Conservation (phyloP, 2,797 vertebrate species). For the Eptatretus atami region DNA sequence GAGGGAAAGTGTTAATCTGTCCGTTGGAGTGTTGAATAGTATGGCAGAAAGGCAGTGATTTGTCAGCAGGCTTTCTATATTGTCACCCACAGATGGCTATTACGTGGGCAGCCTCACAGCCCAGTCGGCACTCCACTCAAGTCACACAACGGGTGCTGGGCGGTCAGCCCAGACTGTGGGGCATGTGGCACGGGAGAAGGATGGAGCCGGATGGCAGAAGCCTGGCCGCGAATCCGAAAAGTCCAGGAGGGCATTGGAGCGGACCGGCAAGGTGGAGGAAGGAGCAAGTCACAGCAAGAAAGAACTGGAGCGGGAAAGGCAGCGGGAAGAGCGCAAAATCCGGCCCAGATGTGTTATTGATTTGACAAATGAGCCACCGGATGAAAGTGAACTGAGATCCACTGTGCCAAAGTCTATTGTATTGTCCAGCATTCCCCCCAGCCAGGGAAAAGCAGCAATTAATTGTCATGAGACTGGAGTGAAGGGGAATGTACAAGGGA, state of each 20-base stretch:
- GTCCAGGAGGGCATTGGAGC: background rate
- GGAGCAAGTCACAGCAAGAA: background rate
- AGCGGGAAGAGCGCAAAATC: background rate
- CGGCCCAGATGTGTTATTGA: background rate
- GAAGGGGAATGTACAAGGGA: no score
- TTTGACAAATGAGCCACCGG: background rate
- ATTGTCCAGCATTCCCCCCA: no score
- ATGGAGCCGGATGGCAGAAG: conserved; percentile 3
- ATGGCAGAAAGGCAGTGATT: no score
- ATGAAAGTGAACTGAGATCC: conserved; percentile 1
- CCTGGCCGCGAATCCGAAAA: background rate
- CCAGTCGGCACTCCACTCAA: background rate
- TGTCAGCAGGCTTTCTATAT: no score
- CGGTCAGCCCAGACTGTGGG: conserved; percentile 1
- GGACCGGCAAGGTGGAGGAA: conserved; percentile 3
- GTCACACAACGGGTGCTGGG: background rate
- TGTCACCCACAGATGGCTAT: background rate
- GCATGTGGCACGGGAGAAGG: no score
- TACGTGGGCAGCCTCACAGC: conserved; percentile 1
- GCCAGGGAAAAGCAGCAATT: no score
- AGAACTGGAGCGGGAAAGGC: conserved; percentile 1
- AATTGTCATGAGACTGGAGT: no score
- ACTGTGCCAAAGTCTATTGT: background rate
- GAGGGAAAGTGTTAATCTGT: no score
- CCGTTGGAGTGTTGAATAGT: no score